phyloP scores from a whole-genome alignment of 2,797 vertebrate genomes.

The Chaetodon trifasciatus region DNA sequence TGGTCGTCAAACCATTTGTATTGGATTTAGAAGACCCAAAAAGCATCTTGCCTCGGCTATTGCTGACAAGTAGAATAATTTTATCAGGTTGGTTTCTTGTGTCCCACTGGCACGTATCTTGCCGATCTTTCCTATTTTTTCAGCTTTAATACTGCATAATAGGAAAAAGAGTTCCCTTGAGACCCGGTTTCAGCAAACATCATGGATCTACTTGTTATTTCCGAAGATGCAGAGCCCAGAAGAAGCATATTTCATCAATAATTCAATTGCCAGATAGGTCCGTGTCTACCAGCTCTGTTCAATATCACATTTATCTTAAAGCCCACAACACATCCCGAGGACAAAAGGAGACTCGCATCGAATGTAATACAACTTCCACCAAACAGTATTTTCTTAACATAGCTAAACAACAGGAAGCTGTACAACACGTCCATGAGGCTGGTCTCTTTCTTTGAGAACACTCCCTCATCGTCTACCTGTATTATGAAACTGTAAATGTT shows the following conservation, averaged over 20 bases:
- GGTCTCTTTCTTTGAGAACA: conserved; percentile 15
- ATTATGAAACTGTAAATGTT: conserved; percentile 25
- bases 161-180: conserved; percentile 24
- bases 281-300: conserved; percentile 30
- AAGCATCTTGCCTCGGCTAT: conserved; percentile 18
- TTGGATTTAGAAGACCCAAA: conserved; percentile 18
- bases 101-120: background rate
- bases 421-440: background rate
- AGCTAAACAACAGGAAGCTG: conserved; percentile 18
- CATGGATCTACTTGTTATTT: conserved; percentile 38
- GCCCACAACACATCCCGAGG: background rate
- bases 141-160: conserved; percentile 10
- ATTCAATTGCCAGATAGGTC: conserved; percentile 38
- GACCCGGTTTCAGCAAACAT: conserved; percentile 28
- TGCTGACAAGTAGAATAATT: conserved; percentile 33
- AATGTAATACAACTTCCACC: conserved; percentile 16
- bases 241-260: conserved; percentile 49
- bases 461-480: background rate
- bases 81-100: conserved; percentile 18
- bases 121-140: conserved; percentile 23
- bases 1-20: conserved; percentile 25
- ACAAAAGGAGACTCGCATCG: conserved; percentile 14
- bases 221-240: conserved; percentile 4
- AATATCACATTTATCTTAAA: conserved; percentile 47
- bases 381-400: background rate